Evolutionary conservation across 2,888 invertebrate species (phyloP).

Genomic region (Drosophila helvetica): DNA sequence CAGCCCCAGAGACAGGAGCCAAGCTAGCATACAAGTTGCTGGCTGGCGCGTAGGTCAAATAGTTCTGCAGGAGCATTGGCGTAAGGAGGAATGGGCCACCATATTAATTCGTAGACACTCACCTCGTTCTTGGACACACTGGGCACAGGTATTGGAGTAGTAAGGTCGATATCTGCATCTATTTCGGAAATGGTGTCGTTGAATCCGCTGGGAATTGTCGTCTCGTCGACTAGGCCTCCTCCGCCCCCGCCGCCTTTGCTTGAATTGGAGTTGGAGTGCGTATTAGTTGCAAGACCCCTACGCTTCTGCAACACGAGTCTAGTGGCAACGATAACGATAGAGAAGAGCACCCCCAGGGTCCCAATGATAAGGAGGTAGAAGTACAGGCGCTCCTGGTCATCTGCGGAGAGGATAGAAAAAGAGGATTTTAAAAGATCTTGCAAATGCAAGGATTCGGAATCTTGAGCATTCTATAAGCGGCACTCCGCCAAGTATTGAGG

Average conservation of each 20-base stretch:
- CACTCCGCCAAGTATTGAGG: not conserved
- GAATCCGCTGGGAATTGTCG: constrained; percentile 92
- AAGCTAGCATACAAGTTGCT: constrained; percentile 81
- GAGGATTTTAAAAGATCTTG: constrained; percentile 2
- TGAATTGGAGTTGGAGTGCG: constrained; percentile 84
- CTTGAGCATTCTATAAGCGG: not conserved
- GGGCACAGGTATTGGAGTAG: constrained; percentile 85
- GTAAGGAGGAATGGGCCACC: not conserved
- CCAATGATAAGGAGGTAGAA: constrained; percentile 92
- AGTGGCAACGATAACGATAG: constrained; percentile 88
- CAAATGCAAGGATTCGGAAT: not conserved
- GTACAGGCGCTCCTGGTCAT: constrained; percentile 87
- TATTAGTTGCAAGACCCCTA: constrained; percentile 85
- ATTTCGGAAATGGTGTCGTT: constrained; percentile 93
- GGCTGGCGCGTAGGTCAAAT: constrained; percentile 81
- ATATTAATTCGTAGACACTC: constrained; percentile 48
- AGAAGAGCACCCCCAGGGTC: constrained; percentile 88
- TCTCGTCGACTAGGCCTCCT: constrained; percentile 84
- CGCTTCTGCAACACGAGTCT: constrained; percentile 89
- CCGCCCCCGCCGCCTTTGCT: constrained; percentile 84
- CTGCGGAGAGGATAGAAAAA: constrained; percentile 54
- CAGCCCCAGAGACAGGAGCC: constrained; percentile 56
- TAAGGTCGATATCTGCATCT: constrained; percentile 89
- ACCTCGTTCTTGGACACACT: constrained; percentile 84
- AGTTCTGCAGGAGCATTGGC: constrained; percentile 74